These are phyloP conservation scores for Drosophila peninsularis DNA, from an alignment of 2,888 invertebrate genomes.

Conservation along the genomic window DNA sequence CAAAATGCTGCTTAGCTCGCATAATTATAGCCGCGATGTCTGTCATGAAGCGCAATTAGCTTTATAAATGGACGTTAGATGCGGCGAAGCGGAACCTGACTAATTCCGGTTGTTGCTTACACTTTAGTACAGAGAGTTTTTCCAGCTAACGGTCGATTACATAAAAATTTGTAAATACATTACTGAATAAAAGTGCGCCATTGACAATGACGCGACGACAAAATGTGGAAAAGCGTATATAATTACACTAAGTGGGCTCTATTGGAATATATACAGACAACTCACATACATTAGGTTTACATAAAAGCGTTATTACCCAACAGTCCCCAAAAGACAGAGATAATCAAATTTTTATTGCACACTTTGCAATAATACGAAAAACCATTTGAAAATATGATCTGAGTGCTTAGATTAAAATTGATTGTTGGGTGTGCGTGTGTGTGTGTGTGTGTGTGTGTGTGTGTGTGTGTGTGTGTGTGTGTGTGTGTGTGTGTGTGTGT, in stretches of 20 bases:
- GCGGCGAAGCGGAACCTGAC: slow-evolving; percentile 44
- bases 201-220: slow-evolving; percentile 43
- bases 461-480: background rate
- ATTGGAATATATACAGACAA: background rate
- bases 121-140: slow-evolving; percentile 24
- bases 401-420: slow-evolving; percentile 61
- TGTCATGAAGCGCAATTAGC: slow-evolving; percentile 55
- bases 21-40: slow-evolving; percentile 25
- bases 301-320: slow-evolving; percentile 25
- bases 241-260: slow-evolving; percentile 27
- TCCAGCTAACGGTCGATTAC: slow-evolving; percentile 32
- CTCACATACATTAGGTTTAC: background rate
- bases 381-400: slow-evolving; percentile 29
- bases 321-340: slow-evolving; percentile 25
- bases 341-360: slow-evolving; percentile 47
- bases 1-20: slow-evolving; percentile 14
- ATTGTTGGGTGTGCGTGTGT: slow-evolving; percentile 37
- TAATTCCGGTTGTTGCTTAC: slow-evolving; percentile 41
- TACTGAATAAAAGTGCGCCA: slow-evolving; percentile 23
- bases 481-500: slow-evolving; percentile 10
- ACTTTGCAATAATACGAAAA: slow-evolving; percentile 35
- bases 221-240: slow-evolving; percentile 39
- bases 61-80: slow-evolving; percentile 42
- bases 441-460: slow-evolving; percentile 5
- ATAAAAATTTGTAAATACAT: slow-evolving; percentile 22